Conservation (phyloP, 2,797 vertebrate species). For the Hylomyscus alleni region DNA sequence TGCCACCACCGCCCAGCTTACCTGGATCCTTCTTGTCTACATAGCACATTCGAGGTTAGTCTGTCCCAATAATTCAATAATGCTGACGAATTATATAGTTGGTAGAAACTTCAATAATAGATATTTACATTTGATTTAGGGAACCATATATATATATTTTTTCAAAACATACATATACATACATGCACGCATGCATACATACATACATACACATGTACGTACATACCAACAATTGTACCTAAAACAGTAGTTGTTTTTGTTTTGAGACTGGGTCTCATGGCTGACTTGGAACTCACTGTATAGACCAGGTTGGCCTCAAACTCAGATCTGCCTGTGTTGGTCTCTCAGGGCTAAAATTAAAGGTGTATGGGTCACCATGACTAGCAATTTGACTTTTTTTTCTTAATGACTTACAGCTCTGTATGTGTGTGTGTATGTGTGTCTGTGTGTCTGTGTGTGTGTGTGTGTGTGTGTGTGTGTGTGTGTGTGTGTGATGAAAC, state of each 20-base stretch:
- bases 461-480: not conserved
- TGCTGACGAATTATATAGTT: constrained; percentile 43
- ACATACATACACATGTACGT: too few relatives aligned
- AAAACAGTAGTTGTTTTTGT: not conserved
- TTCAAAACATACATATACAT: not conserved
- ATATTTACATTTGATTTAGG: constrained; percentile 14
- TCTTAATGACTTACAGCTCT: not conserved
- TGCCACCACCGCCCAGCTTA: not conserved
- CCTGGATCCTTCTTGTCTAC: not conserved
- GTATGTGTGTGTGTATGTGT: not conserved
- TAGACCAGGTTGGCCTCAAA: not conserved
- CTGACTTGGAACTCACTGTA: not conserved
- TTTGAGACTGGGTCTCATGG: not conserved
- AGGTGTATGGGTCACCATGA: not conserved
- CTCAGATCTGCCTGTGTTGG: not conserved
- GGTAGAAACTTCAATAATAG: constrained; percentile 58
- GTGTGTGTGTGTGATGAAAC: not conserved
- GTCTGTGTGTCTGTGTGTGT: not conserved
- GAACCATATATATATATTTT: not conserved
- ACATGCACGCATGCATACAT: too few relatives aligned
- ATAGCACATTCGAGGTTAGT: not conserved
- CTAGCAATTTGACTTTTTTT: not conserved
- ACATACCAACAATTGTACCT: not conserved
- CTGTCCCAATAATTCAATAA: not conserved
- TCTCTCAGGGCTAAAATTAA: not conserved